Conservation (phyloP, 2,888 invertebrate species). For the Hyles lineata region DNA sequence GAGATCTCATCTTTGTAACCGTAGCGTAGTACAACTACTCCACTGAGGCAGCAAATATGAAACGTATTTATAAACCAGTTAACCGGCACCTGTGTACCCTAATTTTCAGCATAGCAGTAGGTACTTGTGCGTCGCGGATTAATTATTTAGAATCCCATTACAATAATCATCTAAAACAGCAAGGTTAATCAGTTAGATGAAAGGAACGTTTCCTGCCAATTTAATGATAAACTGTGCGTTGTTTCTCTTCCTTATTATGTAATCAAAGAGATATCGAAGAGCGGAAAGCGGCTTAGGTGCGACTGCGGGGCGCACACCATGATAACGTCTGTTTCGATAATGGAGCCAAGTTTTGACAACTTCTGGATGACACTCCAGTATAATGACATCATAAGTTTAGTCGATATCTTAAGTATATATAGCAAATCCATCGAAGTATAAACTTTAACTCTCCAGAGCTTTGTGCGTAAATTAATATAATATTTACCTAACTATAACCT, state of each 20-base stretch:
- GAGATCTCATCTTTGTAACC: too few species aligned
- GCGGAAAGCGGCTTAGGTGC: slow-evolving; percentile 21
- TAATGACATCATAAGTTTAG: not conserved
- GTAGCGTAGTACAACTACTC: too few species aligned
- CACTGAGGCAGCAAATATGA: too few species aligned
- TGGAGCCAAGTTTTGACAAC: slow-evolving; percentile 7
- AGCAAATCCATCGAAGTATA: too few species aligned
- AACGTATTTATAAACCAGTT: not conserved
- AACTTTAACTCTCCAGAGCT: too few species aligned
- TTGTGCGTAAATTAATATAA: too few species aligned
- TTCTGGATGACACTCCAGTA: not conserved
- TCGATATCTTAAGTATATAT: not conserved
- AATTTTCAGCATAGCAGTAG: not conserved
- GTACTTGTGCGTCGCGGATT: not conserved
- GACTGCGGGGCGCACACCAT: not conserved
- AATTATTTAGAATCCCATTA: slow-evolving; percentile 18
- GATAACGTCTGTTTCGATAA: slow-evolving; percentile 9
- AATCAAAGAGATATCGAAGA: slow-evolving; percentile 22
- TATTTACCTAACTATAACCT: too few species aligned
- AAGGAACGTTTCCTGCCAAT: slow-evolving; percentile 23
- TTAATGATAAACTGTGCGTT: slow-evolving; percentile 28
- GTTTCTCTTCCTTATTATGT: slow-evolving; percentile 27
- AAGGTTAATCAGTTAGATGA: slow-evolving; percentile 9
- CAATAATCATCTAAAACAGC: slow-evolving; percentile 15
- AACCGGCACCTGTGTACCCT: not conserved